Base-by-base conservation (phyloP, 2,888 invertebrate genomes). In the Epistrophe eligans region DNA sequence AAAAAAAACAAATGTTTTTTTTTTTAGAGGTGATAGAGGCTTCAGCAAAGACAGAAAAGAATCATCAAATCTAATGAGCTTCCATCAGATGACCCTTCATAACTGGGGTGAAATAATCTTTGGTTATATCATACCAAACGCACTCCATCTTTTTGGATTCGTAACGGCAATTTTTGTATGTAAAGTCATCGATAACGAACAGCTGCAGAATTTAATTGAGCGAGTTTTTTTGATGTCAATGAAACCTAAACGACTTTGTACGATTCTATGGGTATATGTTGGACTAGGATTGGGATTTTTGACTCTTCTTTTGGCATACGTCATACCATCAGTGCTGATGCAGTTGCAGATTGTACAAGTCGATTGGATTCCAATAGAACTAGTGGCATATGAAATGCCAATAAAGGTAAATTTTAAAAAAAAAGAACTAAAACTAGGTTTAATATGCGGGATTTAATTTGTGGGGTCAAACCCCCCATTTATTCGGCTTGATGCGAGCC, bases 181-280 rank as follows among this genome's bases (percentile, higher is more conserved):
- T 91, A 94, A 97, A 89, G 94, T 95, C 88, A 95, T 95, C 43
- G 97, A 97, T 91, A 97, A 96, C 91, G 97, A 97, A 91, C 97
- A 97, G 90, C 92, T 97, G 71, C 96, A 97, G 90, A 96, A 96
- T 93, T 93, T 97, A 67, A 96, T 97, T 95, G 97, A 97, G 92
- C 94, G 97, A 90, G 97, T 96, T 0, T 97, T 97, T 91, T 93
- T 97, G 45, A 93, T 96, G 82, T 96, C 96, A 0, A 93, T 94
- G 32, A 95, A 95, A 89, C 97, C 97, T 60, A 95, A 94, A 89
- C 95, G 94, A 50, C 93, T 97, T 32, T 94, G 97, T 43, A 94
- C 94, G 85, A 95, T 95, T 90, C 91, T 97, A 6, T 97, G 97
- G 96, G 92, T 95, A 57, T 96, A 96, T 89, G 95, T 97, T 80